Base-by-base conservation (phyloP, 2,113 vertebrate species). In the Oxyruncus cristatus region DNA sequence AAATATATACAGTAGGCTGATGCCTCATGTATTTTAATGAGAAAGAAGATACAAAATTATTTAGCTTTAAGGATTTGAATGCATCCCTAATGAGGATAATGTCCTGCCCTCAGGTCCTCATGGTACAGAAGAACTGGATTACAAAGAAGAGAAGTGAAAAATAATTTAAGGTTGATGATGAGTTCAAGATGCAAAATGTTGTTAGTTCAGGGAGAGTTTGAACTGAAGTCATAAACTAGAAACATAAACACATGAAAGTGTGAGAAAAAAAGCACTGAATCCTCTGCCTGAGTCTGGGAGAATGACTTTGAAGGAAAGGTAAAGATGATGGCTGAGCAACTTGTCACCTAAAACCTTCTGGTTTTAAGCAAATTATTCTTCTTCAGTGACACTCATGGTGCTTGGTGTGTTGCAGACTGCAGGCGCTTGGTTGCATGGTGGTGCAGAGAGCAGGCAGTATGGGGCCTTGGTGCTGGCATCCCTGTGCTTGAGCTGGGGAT, bases 1-100 rank as follows among this genome's bases (percentile, higher is more conserved):
- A 95, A 70, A 61, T 61, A 19, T 1, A 4, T 77, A 35, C 65
- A 74, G 8, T 59, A 91, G 41, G 47, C 37, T 95, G 63, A 27
- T 76, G 42, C 44, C 58, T 93, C 77, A 49, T 70, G 41, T 87
- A 85, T 96, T 92, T 96, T 91, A 70, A 96, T 84, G 84, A 93
- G 42, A 67, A 90, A 73, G 63, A 72, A 78, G 35, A 65, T n/a
- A 53, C 33, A 82, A 91, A 89, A 83, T 91, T 30, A 93, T 76
- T 73, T 73, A 47, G 32, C n/a, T 92, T 83, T 71, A 92, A 89
- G 58, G 68, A 73, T 93, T 95, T 95, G 67, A 93, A 59, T 91
- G 70, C 62, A 81, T 89, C 53, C 61, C 42, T 96, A 92, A 91
- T 95, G 70, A 89, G 47, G 75, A 88, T 96, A 82, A 92, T 82